Conservation (phyloP, 2,113 vertebrate genomes). For the Paraplagusia blochii region DNA sequence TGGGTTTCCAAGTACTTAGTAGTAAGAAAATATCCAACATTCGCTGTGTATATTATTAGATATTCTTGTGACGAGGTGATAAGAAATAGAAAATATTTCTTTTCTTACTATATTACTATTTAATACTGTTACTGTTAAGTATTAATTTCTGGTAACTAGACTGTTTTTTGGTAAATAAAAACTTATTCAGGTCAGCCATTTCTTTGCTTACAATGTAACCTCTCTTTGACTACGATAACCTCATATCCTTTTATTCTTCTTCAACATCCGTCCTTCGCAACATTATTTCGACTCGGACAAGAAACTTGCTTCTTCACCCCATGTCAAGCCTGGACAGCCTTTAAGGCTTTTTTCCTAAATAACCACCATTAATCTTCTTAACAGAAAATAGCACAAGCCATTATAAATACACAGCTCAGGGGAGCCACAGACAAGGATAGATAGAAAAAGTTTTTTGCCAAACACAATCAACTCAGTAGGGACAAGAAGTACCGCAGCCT, state of each 20-base stretch:
- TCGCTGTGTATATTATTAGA: no score
- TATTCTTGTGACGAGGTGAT: no score
- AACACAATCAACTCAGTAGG: conserved; percentile 22
- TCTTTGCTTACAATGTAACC: not conserved
- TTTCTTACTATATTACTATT: no score
- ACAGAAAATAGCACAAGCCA: conserved; percentile 28
- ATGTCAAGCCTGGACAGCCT: conserved; percentile 30
- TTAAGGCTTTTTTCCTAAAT: conserved; percentile 22
- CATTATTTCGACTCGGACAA: conserved; percentile 16
- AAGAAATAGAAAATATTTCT: no score
- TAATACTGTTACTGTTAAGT: not conserved
- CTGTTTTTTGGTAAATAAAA: not conserved
- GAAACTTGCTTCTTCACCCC: conserved; percentile 9
- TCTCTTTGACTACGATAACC: not conserved
- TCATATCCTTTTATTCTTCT: not conserved
- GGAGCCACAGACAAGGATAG: conserved; percentile 16
- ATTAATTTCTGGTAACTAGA: not conserved
- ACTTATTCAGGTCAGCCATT: not conserved
- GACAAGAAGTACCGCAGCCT: conserved; percentile 11
- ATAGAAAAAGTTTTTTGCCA: conserved; percentile 16
- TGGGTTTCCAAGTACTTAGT: no score
- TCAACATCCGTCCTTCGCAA: not conserved
- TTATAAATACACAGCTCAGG: conserved; percentile 24
- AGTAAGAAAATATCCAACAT: no score
- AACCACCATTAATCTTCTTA: conserved; percentile 39